A percentile compares a stretch with the other conserved stretches of the same genome.
Conservation (phyloP, 2,888 invertebrate genomes). For the Aromia moschata region DNA sequence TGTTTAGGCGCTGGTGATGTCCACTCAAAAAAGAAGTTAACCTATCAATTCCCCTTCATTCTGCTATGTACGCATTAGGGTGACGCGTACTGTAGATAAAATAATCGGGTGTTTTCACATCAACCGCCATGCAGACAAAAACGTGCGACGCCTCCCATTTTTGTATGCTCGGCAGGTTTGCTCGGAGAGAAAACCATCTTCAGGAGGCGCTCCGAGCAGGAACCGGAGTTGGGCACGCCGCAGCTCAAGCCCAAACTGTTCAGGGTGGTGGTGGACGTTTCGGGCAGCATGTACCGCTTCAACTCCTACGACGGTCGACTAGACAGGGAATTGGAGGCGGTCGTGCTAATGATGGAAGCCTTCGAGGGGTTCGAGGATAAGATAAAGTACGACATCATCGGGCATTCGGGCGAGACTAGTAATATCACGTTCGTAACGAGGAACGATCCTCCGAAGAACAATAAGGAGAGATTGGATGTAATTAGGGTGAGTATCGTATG, state of each 20-base stretch:
- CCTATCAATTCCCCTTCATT: too few species aligned
- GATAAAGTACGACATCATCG: conserved; percentile 91
- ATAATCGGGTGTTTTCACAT: too few species aligned
- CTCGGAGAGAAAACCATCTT: conserved; percentile 94
- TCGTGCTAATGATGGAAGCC: conserved; percentile 90
- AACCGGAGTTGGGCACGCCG: conserved; percentile 88
- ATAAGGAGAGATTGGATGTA: conserved; percentile 86
- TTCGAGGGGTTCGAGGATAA: conserved; percentile 88
- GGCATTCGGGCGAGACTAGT: conserved; percentile 92
- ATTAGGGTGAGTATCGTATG: conserved; percentile 72
- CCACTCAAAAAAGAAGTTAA: too few species aligned
- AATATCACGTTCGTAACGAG: conserved; percentile 76
- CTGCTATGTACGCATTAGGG: too few species aligned
- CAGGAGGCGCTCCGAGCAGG: conserved; percentile 82
- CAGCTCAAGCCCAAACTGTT: conserved; percentile 89
- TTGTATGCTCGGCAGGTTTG: too few species aligned
- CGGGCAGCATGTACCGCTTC: conserved; percentile 93
- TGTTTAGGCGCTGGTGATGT: too few species aligned
- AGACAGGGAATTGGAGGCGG: conserved; percentile 89
- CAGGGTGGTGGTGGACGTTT: conserved; percentile 89
- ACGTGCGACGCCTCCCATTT: too few species aligned
- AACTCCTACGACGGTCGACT: conserved; percentile 95
- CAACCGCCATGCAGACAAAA: too few species aligned
- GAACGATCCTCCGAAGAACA: conserved; percentile 81
- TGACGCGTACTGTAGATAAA: too few species aligned